phyloP scores from a whole-genome alignment of 1,140 invertebrate genomes.

The Drosophila seguyi region DNA sequence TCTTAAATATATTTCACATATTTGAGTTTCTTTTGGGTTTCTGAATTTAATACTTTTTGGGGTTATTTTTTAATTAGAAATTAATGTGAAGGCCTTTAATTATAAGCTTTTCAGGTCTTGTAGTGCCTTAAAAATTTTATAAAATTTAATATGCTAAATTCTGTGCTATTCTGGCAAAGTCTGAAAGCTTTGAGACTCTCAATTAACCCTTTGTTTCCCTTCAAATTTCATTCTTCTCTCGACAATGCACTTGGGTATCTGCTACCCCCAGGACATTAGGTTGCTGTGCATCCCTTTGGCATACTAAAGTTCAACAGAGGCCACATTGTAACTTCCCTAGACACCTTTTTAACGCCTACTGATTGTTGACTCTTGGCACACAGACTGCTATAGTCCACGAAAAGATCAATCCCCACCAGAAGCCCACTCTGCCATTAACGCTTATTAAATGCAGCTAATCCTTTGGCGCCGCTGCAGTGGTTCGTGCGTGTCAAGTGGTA shows the following conservation, averaged over 20 bases:
- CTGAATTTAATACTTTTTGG: neutral
- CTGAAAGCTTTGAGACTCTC: neutral
- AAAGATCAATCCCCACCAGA: slow-evolving; percentile 44
- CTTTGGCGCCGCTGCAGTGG: slow-evolving; percentile 49
- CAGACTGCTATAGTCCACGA: neutral
- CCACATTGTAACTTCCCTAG: neutral
- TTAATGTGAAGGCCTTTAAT: neutral
- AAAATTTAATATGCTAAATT: neutral
- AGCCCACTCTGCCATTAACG: slow-evolving; percentile 29
- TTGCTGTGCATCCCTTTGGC: slow-evolving; percentile 10
- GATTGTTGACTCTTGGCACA: slow-evolving; percentile 28
- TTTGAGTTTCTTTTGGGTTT: neutral
- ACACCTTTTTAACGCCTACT: slow-evolving; percentile 3
- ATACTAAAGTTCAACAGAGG: slow-evolving; percentile 48
- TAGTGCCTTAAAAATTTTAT: neutral
- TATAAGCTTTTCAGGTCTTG: neutral
- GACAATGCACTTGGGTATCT: slow-evolving; percentile 13
- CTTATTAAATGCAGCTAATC: slow-evolving; percentile 74
- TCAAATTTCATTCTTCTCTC: neutral
- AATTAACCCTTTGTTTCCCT: neutral
- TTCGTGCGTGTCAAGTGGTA: slow-evolving; percentile 50
- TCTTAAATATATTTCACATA: neutral
- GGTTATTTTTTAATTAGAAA: neutral
- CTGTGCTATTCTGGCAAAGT: neutral
- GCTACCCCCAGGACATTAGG: slow-evolving; percentile 30